A percentile compares a stretch with the other conserved stretches of the same genome.
Evolutionary conservation across 2,888 invertebrate genomes (phyloP).

Genomic region (Dryobotodes eremita): DNA sequence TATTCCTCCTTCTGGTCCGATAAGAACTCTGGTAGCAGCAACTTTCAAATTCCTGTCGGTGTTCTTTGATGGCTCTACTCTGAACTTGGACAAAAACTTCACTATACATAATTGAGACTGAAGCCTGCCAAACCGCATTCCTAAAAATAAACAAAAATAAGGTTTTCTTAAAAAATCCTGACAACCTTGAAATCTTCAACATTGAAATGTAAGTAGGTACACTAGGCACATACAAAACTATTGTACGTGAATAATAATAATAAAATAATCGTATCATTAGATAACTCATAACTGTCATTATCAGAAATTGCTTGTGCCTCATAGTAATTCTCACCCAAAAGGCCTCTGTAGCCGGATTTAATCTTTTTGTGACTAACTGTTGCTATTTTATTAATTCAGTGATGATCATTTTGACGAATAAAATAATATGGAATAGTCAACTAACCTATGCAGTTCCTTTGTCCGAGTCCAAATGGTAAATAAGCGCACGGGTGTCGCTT

Average conservation of each 20-base stretch:
- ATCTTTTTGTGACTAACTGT: too few relatives aligned
- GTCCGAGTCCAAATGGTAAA: constrained; percentile 84
- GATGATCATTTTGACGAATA: background rate
- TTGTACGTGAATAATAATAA: background rate
- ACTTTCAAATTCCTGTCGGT: constrained; percentile 55
- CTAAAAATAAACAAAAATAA: constrained; percentile 66
- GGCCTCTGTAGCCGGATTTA: background rate
- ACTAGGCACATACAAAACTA: too few relatives aligned
- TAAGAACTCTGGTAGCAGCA: constrained; percentile 39
- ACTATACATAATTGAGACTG: constrained; percentile 72
- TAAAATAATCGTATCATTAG: background rate
- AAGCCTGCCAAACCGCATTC: constrained; percentile 76
- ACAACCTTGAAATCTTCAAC: background rate
- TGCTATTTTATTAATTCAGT: background rate
- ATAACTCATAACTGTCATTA: background rate
- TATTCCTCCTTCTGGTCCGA: constrained; percentile 61
- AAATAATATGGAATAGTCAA: constrained; percentile 5
- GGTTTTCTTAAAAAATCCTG: background rate
- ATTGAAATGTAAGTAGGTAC: background rate
- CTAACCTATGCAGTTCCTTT: constrained; percentile 84
- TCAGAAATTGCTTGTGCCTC: background rate
- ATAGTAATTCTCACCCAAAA: background rate
- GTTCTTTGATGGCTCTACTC: constrained; percentile 69
- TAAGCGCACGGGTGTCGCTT: constrained; percentile 78
- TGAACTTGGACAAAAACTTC: constrained; percentile 73